Percentiles rank a stretch among this genome's conserved stretches.
These are phyloP conservation scores for Apantesis nais DNA, from an alignment of 2,888 invertebrate genomes.

Conservation along the genomic window DNA sequence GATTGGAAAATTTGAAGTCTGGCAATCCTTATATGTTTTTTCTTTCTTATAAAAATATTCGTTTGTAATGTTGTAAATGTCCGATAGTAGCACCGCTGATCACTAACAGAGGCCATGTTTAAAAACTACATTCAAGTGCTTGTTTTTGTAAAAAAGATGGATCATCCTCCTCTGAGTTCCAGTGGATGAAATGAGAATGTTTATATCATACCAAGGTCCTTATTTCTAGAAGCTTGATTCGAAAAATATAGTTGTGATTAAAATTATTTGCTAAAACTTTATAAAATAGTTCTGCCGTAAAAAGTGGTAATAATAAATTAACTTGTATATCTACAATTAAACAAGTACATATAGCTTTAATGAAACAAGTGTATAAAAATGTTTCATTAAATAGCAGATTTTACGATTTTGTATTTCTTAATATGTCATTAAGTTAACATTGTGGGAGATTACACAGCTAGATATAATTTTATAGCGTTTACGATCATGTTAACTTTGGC, in stretches of 20 bases:
- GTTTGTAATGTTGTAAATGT: too few relatives aligned
- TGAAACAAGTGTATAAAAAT: constrained; percentile 4
- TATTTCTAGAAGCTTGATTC: neutral
- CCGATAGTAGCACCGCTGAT: too few relatives aligned
- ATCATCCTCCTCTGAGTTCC: neutral
- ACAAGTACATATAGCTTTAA: constrained; percentile 1
- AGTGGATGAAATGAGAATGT: neutral
- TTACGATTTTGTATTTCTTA: constrained; percentile 8
- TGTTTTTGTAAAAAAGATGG: too few relatives aligned
- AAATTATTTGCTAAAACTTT: neutral
- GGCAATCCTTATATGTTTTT: too few relatives aligned
- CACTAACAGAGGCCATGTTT: too few relatives aligned
- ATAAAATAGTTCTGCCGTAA: neutral
- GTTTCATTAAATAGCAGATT: constrained; percentile 4
- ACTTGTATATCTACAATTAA: neutral
- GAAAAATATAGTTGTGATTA: neutral
- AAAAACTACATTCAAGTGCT: too few relatives aligned
- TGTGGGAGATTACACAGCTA: constrained; percentile 1
- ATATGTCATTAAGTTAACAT: constrained; percentile 13
- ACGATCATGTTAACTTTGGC: neutral
- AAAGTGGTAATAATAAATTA: constrained; percentile 5
- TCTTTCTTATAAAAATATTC: too few relatives aligned
- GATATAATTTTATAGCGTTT: constrained; percentile 7
- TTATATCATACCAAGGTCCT: neutral
- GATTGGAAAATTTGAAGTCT: too few relatives aligned